A percentile compares a stretch with the other conserved stretches of the same genome.
These are phyloP conservation scores for Volucella inflata DNA, from an alignment of 2,888 invertebrate species.

Conservation along the genomic window DNA sequence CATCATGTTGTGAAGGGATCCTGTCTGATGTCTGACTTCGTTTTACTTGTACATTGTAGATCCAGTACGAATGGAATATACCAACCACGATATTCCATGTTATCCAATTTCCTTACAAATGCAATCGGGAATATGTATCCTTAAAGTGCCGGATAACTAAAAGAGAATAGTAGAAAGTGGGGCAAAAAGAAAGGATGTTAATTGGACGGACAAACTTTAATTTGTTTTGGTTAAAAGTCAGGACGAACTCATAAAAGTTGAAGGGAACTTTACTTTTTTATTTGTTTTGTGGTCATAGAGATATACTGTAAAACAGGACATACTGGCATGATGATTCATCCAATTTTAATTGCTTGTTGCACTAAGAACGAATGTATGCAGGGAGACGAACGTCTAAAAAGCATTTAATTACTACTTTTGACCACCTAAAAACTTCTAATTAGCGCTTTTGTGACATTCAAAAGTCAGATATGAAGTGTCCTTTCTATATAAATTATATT, in stretches of 20 bases:
- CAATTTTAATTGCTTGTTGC: background rate
- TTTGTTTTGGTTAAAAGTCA: slow-evolving; percentile 5
- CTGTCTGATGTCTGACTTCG: slow-evolving; percentile 12
- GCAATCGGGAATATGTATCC: background rate
- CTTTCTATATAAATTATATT: no score
- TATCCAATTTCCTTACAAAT: slow-evolving; percentile 17
- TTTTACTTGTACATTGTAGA: background rate
- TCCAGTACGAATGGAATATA: background rate
- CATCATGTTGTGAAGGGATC: slow-evolving; percentile 35
- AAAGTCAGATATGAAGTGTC: no score
- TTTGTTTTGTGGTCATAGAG: background rate
- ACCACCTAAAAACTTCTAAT: no score
- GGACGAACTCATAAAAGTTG: slow-evolving; percentile 22
- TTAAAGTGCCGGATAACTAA: background rate
- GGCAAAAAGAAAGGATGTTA: background rate
- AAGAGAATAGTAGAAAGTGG: no score
- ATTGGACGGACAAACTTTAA: background rate
- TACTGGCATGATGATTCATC: slow-evolving; percentile 20
- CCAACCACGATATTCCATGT: background rate
- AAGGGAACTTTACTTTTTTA: background rate
- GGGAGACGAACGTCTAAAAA: background rate
- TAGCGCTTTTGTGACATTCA: no score
- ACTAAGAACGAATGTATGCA: background rate
- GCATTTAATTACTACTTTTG: no score
- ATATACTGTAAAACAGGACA: background rate